Evolutionary conservation across 1,140 invertebrate species (phyloP), one percentile per base, ranked within the genome.

Genomic region (Berghia stephanieae): DNA sequence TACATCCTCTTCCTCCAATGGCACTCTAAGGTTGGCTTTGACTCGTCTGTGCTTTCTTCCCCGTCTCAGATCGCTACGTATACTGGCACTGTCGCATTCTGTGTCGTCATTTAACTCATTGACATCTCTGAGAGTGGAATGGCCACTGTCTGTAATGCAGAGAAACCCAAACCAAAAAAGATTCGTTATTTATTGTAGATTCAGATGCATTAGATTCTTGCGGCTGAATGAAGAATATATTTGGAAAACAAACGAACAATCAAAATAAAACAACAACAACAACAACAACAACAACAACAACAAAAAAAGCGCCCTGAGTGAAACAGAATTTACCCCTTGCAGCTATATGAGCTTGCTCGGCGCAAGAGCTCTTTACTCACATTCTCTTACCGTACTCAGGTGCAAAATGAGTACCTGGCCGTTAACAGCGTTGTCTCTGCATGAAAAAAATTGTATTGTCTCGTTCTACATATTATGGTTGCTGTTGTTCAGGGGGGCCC

Each of bases 131-230:
- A 90, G 77, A 24, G 88, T 90, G 27, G 90, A 90, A 74, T 87
- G 86, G 13, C 90, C 90, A 79, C 90, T 90, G 76, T 91, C 90
- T 90, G 82, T 55, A 27, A 71, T 16, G n/a, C n/a, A n/a, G n/a
- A n/a, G n/a, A n/a, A n/a, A n/a, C n/a, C n/a, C n/a, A n/a, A n/a
- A n/a, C n/a, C n/a, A n/a, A n/a, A n/a, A n/a, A n/a, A n/a, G n/a
- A n/a, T n/a, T n/a, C n/a, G n/a, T n/a, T n/a, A n/a, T n/a, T n/a
- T n/a, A n/a, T n/a, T 49, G 10, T 49, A 49, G 10, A 49, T 49
- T n/a, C 10, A 13, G 21, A 38, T 40, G n/a, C 21, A 40, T 67
- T 4, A 38, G 46, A n/a, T 49, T 13, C 46, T 49, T 49, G 46
- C 27, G 8, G 13, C 60, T n/a, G n/a, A n/a, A n/a, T n/a, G n/a